Evolutionary conservation across 2,888 invertebrate genomes (phyloP).

Genomic region (Anticlea derivata): DNA sequence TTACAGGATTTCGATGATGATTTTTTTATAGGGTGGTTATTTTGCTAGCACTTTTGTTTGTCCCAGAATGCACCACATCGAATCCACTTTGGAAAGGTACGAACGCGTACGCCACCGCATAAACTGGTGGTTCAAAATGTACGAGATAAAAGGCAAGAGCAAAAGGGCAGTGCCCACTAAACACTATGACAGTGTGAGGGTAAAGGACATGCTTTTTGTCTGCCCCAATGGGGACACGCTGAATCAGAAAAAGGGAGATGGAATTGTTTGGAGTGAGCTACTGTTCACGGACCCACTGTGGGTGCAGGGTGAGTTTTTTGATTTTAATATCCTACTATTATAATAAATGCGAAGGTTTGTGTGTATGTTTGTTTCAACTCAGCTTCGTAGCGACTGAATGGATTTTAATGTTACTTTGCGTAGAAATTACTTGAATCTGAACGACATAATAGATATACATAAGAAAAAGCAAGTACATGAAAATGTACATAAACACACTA

Average conservation of each 20-base stretch:
- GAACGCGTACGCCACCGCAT: conserved; percentile 67
- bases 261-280: conserved; percentile 68
- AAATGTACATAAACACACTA: too few relatives aligned
- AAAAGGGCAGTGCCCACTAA: background rate
- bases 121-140: conserved; percentile 59
- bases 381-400: too few relatives aligned
- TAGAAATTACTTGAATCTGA: too few relatives aligned
- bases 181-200: conserved; percentile 53
- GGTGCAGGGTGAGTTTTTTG: conserved; percentile 56
- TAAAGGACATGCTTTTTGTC: conserved; percentile 63
- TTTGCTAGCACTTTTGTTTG: too few relatives aligned
- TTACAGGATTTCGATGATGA: too few relatives aligned
- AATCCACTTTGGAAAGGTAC: conserved; percentile 57
- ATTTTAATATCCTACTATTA: too few relatives aligned
- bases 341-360: too few relatives aligned
- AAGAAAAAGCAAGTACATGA: too few relatives aligned
- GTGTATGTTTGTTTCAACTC: too few relatives aligned
- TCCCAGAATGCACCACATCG: conserved; percentile 61
- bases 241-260: conserved; percentile 61
- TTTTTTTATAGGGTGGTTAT: too few relatives aligned
- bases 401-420: too few relatives aligned
- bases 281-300: conserved; percentile 72
- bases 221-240: conserved; percentile 71
- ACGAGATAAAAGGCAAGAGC: conserved; percentile 21
- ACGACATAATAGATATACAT: too few relatives aligned